Percentiles rank a stretch among this genome's conserved stretches.
Conservation (phyloP, 2,797 vertebrate species). For the Diglossa cyanea region DNA sequence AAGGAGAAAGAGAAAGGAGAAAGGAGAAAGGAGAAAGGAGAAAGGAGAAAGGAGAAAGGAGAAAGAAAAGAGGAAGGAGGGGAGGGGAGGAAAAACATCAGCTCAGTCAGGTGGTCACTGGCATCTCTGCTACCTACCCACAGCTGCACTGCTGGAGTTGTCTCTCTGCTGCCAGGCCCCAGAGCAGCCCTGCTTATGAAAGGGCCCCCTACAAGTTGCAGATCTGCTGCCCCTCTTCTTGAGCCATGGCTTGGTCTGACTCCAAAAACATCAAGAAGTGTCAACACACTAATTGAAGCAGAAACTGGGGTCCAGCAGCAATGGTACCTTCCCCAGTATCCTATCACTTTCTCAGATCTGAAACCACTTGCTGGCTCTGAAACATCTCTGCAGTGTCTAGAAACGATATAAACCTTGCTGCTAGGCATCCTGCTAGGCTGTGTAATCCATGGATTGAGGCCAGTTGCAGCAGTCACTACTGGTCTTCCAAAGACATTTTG, state of each 20-base stretch:
- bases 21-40: no score
- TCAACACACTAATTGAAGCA: background rate
- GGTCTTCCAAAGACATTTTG: background rate
- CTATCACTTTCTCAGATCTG: background rate
- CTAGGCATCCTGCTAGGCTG: background rate
- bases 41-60: fast-evolving
- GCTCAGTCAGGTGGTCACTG: background rate
- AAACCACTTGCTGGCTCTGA: background rate
- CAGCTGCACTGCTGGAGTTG: background rate
- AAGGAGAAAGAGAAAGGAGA: fast-evolving
- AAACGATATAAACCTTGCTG: background rate
- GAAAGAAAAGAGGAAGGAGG: no score
- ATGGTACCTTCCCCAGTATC: background rate
- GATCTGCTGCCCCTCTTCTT: background rate
- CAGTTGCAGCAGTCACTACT: background rate
- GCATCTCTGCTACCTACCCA: background rate
- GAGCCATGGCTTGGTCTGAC: background rate
- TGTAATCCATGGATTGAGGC: background rate
- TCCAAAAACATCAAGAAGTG: background rate
- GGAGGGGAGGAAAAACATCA: background rate
- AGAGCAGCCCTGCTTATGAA: background rate
- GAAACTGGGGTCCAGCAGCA: background rate
- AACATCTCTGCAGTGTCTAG: background rate
- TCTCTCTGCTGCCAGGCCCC: fast-evolving
- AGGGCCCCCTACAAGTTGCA: background rate